These are phyloP conservation scores for Epinotia bilunana DNA, from an alignment of 2,888 invertebrate genomes.

Conservation along the genomic window DNA sequence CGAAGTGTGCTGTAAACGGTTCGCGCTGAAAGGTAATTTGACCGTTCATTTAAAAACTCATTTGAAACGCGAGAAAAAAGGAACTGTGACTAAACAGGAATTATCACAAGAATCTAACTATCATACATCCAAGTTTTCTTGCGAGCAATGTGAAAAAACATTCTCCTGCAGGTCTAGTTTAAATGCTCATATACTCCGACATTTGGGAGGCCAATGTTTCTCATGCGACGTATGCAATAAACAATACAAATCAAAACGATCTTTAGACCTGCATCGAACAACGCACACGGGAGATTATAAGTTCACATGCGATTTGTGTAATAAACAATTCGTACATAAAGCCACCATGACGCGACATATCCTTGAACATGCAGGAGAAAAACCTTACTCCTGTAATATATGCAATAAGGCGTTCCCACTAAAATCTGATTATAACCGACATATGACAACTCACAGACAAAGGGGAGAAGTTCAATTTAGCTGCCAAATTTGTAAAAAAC, in stretches of 20 bases:
- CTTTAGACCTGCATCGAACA: constrained; percentile 5
- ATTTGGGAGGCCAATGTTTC: constrained; percentile 7
- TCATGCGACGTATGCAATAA: constrained; percentile 14
- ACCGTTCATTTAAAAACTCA: constrained; percentile 18
- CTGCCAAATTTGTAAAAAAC: not conserved
- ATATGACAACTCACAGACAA: constrained; percentile 8
- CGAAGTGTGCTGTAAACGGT: constrained; percentile 10
- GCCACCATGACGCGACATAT: constrained; percentile 7
- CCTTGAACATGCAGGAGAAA: constrained; percentile 22
- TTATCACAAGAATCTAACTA: not conserved
- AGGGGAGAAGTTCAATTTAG: not conserved
- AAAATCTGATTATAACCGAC: not conserved
- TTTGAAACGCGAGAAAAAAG: constrained; percentile 3
- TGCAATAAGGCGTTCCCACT: constrained; percentile 20
- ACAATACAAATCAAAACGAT: constrained; percentile 11
- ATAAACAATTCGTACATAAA: constrained; percentile 23
- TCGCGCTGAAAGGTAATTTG: constrained; percentile 6
- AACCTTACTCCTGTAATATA: constrained; percentile 20
- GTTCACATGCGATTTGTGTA: constrained; percentile 12
- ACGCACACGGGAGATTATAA: constrained; percentile 16
- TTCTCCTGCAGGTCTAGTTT: constrained; percentile 2
- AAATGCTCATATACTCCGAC: constrained; percentile 6
- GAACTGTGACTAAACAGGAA: not conserved
- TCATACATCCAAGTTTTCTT: not conserved
- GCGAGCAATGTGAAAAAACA: constrained; percentile 11